Conservation (phyloP, 2,113 vertebrate genomes). For the Dascyllus trimaculatus region DNA sequence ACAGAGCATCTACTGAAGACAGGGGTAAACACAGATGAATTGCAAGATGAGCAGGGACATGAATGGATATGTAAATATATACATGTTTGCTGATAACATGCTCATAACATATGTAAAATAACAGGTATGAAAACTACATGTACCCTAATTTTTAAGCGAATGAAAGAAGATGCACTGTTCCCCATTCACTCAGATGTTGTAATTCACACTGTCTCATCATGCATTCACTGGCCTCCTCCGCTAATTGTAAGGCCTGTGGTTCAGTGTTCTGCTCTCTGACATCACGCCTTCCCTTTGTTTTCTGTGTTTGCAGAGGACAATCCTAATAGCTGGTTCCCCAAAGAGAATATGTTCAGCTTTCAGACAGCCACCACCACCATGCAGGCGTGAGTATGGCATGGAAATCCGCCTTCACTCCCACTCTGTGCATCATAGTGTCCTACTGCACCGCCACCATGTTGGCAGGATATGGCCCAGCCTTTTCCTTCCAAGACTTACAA, state of each 20-base stretch:
- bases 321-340: constrained; percentile 95
- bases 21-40: constrained; percentile 65
- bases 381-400: constrained; percentile 94
- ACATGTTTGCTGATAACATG: not conserved
- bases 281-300: constrained; percentile 32
- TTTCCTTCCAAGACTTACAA: constrained; percentile 35
- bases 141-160: not conserved
- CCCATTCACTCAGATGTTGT: constrained; percentile 7
- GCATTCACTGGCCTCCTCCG: constrained; percentile 1
- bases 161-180: not conserved
- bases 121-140: not conserved
- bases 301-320: constrained; percentile 87
- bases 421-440: constrained; percentile 26
- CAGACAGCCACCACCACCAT: constrained; percentile 98
- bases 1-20: constrained; percentile 87
- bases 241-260: constrained; percentile 17
- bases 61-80: not conserved
- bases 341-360: constrained; percentile 98
- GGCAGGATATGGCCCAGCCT: constrained; percentile 13
- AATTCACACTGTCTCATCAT: not conserved
- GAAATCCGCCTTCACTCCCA: constrained; percentile 38
- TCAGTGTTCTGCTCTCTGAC: constrained; percentile 7
- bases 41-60: not conserved
- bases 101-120: too few species aligned
- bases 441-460: not conserved